Base-by-base conservation (phyloP, 2,797 vertebrate genomes). In the Monodelphis domestica region DNA sequence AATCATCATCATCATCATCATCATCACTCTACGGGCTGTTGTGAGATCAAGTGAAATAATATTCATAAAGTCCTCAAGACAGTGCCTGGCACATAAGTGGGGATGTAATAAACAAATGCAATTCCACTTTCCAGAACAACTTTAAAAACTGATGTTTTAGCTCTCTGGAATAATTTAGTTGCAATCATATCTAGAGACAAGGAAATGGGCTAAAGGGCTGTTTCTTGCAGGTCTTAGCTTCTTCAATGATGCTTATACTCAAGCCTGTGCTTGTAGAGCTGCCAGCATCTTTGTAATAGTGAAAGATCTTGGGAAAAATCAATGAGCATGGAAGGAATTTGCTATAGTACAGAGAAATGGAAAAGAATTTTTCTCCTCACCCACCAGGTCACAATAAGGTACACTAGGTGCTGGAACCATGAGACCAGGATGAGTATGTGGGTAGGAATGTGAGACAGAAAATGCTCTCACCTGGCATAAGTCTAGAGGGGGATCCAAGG, bases 251-350 rank as follows among this genome's bases (percentile, higher is more conserved):
- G 9, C 21, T 84, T 26, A 50, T 45, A 50, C 45, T 87, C 93
- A 55, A 78, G 29, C 53, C 51, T 84, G 2, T 93, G 52, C 89
- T 93, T 92, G 24, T 55, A 88, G 91, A 91, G 88, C 17, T 24
- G 33, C 59, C 4, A 94, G 89, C 17, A 95, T 91, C 87, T 91
- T 57, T 53, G 56, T 4, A 95, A 33, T 29, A 95, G 53, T 15
- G 89, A 12, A 90, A 29, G 45, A 92, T 91, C 96, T 94, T 38
- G 3, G 90, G 53, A 88, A 91, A 94, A 78, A 90, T 56, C 78
- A 87, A 91, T 3, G 89, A 90, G 51, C 92, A 54, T 1, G 78
- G 92, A 93, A 87, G 50, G 87, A 57, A 56, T 12, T 56, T 91
- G 88, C 91, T 54, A 63, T 88, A 93, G 21, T 30, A 54, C 28